A percentile compares a stretch with the other conserved stretches of the same genome.
These are phyloP conservation scores for human DNA, from an alignment of 2,113 vertebrate species.

Conservation along the genomic window GRCh38 chr18:480501-481000, in stretches of 20 bases:
- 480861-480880: background rate
- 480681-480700: background rate
- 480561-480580: background rate
- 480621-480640: background rate
- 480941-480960: background rate
- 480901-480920: background rate
- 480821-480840: background rate
- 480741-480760: constrained; percentile 98
- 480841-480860: rapidly evolving
- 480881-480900: background rate
- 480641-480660: background rate
- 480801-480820: background rate
- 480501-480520: background rate
- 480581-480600: background rate
- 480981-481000: background rate
- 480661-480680: background rate
- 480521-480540: background rate
- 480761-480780: constrained; percentile 74
- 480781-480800: background rate
- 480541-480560: background rate
- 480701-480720: constrained; percentile 99
- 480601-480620: too few relatives aligned
- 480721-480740: constrained; percentile 99
- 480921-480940: background rate
- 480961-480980: background rate